Evolutionary conservation across 2,113 vertebrate genomes (phyloP).

Genomic region (Butorides virescens): DNA sequence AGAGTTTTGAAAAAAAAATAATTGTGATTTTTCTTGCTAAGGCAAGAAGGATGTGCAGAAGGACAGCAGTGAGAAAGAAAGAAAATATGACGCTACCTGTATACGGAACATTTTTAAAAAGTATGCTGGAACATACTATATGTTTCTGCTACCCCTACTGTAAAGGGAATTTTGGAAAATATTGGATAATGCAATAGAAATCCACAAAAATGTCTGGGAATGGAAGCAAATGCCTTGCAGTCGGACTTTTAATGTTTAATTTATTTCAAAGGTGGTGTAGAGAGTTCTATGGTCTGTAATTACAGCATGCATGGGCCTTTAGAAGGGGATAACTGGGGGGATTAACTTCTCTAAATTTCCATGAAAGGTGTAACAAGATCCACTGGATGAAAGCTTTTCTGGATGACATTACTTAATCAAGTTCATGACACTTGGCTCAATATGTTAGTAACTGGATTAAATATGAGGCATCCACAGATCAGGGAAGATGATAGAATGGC

Average conservation of each 20-base stretch:
- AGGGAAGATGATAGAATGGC: background rate
- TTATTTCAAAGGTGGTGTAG: background rate
- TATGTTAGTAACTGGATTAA: background rate
- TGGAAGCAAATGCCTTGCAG: background rate
- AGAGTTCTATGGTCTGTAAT: background rate
- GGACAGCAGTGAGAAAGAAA: background rate
- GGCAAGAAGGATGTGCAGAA: background rate
- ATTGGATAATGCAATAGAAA: background rate
- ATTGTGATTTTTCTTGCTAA: background rate
- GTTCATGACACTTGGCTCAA: background rate
- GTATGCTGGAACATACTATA: background rate
- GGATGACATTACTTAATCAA: background rate
- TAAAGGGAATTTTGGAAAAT: background rate
- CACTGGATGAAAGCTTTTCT: background rate
- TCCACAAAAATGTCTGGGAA: background rate
- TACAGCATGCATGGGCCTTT: background rate
- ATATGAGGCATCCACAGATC: background rate
- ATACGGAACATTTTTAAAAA: background rate
- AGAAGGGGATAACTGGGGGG: background rate
- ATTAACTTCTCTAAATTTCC: background rate
- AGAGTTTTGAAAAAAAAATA: background rate
- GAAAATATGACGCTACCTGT: background rate
- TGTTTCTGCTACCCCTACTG: background rate
- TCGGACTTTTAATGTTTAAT: background rate
- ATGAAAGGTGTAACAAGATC: background rate